Conservation (phyloP, 2,888 invertebrate species). For the Xylophagus ater region DNA sequence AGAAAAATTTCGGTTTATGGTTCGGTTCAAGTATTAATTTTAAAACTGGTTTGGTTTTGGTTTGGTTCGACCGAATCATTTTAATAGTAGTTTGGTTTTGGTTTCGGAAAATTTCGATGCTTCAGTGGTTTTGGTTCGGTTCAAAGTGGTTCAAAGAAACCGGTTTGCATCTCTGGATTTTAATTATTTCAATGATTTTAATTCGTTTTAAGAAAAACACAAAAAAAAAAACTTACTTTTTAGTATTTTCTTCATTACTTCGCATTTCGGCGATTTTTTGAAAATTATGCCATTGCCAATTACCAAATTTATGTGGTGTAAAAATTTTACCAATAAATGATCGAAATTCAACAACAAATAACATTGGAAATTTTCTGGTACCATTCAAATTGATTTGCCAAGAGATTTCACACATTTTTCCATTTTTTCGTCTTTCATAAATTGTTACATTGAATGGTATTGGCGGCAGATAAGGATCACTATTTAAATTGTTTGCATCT, state of each 20-base stretch:
- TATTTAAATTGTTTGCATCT: slow-evolving; percentile 43
- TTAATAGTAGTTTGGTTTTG: too few relatives aligned
- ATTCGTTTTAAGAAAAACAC: slow-evolving; percentile 19
- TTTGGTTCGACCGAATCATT: too few relatives aligned
- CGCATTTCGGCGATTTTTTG: slow-evolving; percentile 31
- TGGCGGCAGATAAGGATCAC: slow-evolving; percentile 47
- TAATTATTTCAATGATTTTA: not conserved
- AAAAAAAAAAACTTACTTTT: slow-evolving; percentile 13
- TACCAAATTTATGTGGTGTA: slow-evolving; percentile 50
- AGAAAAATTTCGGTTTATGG: too few relatives aligned
- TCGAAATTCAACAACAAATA: slow-evolving; percentile 57
- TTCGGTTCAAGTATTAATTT: too few relatives aligned
- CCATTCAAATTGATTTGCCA: slow-evolving; percentile 15
- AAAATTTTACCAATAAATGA: slow-evolving; percentile 58
- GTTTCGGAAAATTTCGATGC: too few relatives aligned
- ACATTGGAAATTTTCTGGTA: slow-evolving; percentile 24
- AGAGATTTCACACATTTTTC: slow-evolving; percentile 13
- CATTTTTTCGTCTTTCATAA: slow-evolving; percentile 40
- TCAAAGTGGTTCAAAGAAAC: too few relatives aligned
- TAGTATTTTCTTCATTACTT: slow-evolving; percentile 17
- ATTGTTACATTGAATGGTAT: slow-evolving; percentile 50
- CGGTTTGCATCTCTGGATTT: too few relatives aligned
- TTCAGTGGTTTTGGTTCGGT: too few relatives aligned
- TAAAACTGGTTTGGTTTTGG: too few relatives aligned
- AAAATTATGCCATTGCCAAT: slow-evolving; percentile 44